Conservation (phyloP, 2,113 vertebrate species). For the Rhea pennata region DNA sequence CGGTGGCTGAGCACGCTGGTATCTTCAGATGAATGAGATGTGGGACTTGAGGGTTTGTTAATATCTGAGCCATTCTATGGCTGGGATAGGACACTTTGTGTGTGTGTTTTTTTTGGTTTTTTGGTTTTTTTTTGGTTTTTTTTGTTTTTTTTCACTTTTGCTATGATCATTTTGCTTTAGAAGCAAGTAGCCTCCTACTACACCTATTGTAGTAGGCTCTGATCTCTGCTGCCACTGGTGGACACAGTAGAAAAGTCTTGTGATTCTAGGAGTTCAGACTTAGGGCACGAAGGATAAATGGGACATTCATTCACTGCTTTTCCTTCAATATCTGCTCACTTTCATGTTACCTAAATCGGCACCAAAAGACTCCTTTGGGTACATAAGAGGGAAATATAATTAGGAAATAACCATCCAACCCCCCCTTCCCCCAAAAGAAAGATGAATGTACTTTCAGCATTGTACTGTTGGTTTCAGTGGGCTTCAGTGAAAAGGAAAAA, state of each 20-base stretch:
- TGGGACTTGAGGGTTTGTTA: accelerated
- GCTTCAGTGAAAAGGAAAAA: background rate
- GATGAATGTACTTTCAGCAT: background rate
- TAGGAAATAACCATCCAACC: background rate
- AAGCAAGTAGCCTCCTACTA: accelerated
- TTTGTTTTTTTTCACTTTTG: background rate
- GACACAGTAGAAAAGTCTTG: background rate
- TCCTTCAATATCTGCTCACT: background rate
- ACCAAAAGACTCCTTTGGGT: background rate
- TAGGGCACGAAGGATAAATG: background rate
- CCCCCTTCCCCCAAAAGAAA: background rate
- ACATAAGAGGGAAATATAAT: background rate
- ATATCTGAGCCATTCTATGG: background rate
- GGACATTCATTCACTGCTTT: background rate
- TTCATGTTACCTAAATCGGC: accelerated
- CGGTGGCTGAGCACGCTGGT: background rate
- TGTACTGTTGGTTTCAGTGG: background rate
- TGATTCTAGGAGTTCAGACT: background rate
- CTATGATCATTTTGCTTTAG: background rate
- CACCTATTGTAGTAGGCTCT: background rate
- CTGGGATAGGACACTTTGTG: background rate
- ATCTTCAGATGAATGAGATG: background rate
- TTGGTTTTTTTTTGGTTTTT: too few species aligned
- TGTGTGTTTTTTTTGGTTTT: too few species aligned
- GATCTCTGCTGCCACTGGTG: background rate